Conservation (phyloP, 2,797 vertebrate species). For the Eidolon dupreanum region DNA sequence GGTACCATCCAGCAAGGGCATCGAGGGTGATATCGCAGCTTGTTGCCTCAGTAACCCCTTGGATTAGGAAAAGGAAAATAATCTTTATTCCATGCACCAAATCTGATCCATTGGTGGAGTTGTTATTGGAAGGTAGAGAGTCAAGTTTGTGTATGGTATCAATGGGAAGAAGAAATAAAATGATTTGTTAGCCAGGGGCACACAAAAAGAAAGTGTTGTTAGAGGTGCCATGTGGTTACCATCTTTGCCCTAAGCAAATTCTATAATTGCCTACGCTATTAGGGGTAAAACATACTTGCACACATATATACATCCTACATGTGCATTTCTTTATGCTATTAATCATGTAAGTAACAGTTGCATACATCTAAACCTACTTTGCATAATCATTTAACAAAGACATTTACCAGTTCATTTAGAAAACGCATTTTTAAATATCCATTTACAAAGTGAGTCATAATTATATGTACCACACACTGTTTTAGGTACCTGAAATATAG, state of each 20-base stretch:
- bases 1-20: constrained; percentile 35
- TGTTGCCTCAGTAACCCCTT: background rate
- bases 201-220: background rate
- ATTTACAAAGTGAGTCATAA: constrained; percentile 30
- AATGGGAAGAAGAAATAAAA: background rate
- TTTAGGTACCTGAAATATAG: background rate
- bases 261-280: background rate
- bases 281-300: background rate
- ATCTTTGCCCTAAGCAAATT: constrained; percentile 38
- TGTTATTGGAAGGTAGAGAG: background rate
- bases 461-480: background rate
- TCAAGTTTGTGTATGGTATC: background rate
- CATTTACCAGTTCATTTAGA: background rate
- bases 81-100: background rate
- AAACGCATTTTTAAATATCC: background rate
- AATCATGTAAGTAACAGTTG: background rate
- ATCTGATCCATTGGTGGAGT: background rate
- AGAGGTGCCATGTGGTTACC: background rate
- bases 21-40: background rate
- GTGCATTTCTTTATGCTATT: background rate
- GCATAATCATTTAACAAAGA: constrained; percentile 39
- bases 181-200: background rate
- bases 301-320: background rate
- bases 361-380: background rate
- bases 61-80: constrained; percentile 2